Evolutionary conservation across 1,140 invertebrate species (phyloP), one percentile per base, ranked within the genome.

Genomic region (Luehdorfia chinensis): DNA sequence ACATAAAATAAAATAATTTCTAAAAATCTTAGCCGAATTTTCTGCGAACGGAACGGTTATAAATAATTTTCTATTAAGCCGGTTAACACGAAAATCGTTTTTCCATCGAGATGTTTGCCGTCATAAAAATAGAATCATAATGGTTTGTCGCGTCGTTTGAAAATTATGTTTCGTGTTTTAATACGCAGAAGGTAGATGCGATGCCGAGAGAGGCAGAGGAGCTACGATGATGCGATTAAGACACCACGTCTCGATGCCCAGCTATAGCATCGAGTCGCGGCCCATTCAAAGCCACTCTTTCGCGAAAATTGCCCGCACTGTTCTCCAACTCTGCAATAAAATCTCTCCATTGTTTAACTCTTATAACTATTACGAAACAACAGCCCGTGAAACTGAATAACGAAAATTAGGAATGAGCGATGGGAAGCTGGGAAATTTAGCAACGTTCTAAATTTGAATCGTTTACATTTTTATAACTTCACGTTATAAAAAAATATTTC

Each of bases 331-430:
- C 63, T 61, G 74, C 68, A 75, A 72, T 73, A 76, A 83, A 78
- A 80, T 75, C 66, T 56, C 30, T 23, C 59, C 69, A 81, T 84
- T 85, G 81, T 85, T 81, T 63, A 59, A 73, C 66, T 73, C 71
- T 79, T 81, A 83, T 85, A 85, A 85, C 72, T 83, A 85, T 85
- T 78, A 78, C 66, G 70, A 65, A 71, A 85, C 66, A 79, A 76
- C 67, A 65, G 61, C 71, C 77, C 69, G 76, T 79, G 73, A 80
- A 80, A 76, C 72, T 72, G 61, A 73, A 67, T 60, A 14, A 55
- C 51, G 55, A 50, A 59, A 59, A 59, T 59, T 57, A 63, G 48
- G 18, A 58, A 45, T 55, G 33, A 50, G 34, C 51, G 48, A 56
- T 48, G 48, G 37, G 57, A 48, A 45, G 21, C 2, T 19, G 9